Base-by-base conservation (phyloP, 2,797 vertebrate species). In the Anguilla pacifica region DNA sequence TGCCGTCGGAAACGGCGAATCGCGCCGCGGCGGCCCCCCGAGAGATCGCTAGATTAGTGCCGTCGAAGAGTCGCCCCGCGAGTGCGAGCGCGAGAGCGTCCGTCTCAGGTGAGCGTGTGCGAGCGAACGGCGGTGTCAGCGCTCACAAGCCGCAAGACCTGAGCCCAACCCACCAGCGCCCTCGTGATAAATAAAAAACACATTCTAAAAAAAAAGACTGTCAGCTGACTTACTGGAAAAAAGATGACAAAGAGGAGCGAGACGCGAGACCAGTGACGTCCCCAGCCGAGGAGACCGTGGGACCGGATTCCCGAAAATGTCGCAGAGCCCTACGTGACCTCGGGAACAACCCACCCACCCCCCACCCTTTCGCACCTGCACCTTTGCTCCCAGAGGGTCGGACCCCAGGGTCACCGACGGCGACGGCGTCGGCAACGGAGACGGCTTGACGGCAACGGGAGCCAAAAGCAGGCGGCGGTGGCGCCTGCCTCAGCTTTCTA, bases 401-500 rank as follows among this genome's bases (percentile, higher is more conserved):
- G 3, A 39, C 74, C 79, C 61, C 7, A 61, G 59, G 67, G 55
- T 61, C 59, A 72, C 25, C 10, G 59, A 22, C 53, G 51, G 81
- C 46, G 19, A 61, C 79, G 17, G 81, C 10, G 49, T 13, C 49
- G 2, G 43, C 35, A 35, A 35, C 35, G 35, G 86, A 17, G 59
- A 87, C 86, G 57, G 59, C 1, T 35, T 28, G n/a, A 61, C n/a
- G 86, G 70, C 51, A 87, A 70, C 43, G 83, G 90, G 39, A 81
- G 89, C 86, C 28, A 79, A n/a, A 72, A 86, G 86, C 87, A 87
- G 86, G 88, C 89, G 87, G 86, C 90, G 90, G 90, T 83, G 89
- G 91, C 92, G 90, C 88, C 89, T 51, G 91, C 89, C 91, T 39
- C 91, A 87, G 85, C 89, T 86, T 85, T 74, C 90, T 93, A 92